Evolutionary conservation across 2,797 vertebrate species (phyloP), one percentile per base, ranked within the genome.

Genomic region (Uromys caudimaculatus): DNA sequence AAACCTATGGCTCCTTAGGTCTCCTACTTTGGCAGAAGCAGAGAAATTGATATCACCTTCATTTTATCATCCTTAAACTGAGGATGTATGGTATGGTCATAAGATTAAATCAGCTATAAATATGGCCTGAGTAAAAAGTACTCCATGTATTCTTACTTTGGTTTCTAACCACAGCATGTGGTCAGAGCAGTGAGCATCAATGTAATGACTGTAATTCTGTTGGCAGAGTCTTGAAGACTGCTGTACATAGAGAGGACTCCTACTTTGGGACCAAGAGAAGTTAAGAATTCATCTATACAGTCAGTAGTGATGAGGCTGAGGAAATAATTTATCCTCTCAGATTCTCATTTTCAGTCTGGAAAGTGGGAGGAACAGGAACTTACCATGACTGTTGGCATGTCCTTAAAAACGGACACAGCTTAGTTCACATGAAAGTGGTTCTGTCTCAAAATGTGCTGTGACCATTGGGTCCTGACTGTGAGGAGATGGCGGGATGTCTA

Each of bases 1-100:
- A 88, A 94, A 54, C 2, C 47, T 56, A n/a, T 52, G 58, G 6
- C 13, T 79, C 78, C 54, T 54, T 41, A 27, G 38, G 44, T 87
- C 91, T 95, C 29, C 84, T 79, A 89, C n/a, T 69, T 94, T 79
- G 60, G 84, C 7, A 50, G 60, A 78, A 14, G 38, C 60, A 76
- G 54, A 77, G 54, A 83, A 24, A 67, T 64, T 93, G 77, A 89
- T 71, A 50, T 29, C 47, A 89, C 81, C 12, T 77, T 44, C 60
- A 3, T 56, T 86, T 96, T 52, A 69, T 89, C 44, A 87, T 62
- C 47, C 6, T 86, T 86, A 54, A 82, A 84, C 73, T 85, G 50
- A 89, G 38, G 2, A 69, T 10, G 11, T 17, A 69, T 3, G n/a
- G 12, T 11, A 44, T 21, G 67, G 41, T 60, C 44, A 8, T 52